Conservation (phyloP, 2,113 vertebrate species). For the Stercorarius parasiticus region DNA sequence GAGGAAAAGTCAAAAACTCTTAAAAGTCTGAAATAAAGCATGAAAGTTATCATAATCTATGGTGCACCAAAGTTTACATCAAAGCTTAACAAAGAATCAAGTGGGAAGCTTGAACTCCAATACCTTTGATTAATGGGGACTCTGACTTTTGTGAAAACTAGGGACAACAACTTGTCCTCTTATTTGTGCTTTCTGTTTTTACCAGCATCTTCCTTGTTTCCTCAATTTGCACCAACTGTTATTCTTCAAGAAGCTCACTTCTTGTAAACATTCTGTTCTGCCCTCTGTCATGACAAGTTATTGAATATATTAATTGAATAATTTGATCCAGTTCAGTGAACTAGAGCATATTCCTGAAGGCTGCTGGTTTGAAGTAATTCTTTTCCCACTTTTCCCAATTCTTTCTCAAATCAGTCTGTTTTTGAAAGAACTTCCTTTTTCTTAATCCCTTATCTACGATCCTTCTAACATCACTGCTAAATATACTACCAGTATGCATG, state of each 20-base stretch:
- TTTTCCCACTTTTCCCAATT: not conserved
- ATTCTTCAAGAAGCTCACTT: not conserved
- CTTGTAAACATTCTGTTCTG: not conserved
- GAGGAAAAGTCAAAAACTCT: not conserved
- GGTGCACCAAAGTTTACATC: not conserved
- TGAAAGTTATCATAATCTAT: not conserved
- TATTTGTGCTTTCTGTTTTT: not conserved
- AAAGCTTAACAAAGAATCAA: not conserved
- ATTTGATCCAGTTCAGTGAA: not conserved
- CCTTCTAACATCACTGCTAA: not conserved
- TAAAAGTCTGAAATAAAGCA: not conserved
- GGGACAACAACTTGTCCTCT: not conserved
- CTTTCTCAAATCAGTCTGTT: not conserved
- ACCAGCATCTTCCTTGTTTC: not conserved
- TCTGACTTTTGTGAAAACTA: not conserved
- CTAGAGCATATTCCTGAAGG: not conserved
- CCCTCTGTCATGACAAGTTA: not conserved
- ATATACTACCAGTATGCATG: not conserved
- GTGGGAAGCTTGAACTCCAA: not conserved
- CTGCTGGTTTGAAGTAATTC: not conserved
- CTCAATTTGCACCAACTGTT: not conserved
- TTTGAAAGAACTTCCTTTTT: not conserved
- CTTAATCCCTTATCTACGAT: not conserved
- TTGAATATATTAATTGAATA: not conserved
- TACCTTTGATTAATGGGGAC: not conserved